Conservation (phyloP, 2,888 invertebrate species). For the Isoperla grammatica region DNA sequence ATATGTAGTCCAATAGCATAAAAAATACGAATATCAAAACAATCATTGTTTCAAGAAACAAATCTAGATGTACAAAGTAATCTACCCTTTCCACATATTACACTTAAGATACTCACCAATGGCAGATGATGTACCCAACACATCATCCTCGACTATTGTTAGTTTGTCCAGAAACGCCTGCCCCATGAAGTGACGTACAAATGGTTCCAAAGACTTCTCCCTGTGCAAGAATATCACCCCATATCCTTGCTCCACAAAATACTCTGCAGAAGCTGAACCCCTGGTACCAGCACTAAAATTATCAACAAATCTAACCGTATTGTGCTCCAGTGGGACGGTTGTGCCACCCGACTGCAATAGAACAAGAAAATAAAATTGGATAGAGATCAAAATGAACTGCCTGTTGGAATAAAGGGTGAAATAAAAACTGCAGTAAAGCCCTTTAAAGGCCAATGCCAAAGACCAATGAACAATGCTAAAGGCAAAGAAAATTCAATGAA, state of each 20-base stretch:
- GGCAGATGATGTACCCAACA: slow-evolving; percentile 60
- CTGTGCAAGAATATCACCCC: slow-evolving; percentile 91
- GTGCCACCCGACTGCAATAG: slow-evolving; percentile 76
- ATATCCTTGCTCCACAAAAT: slow-evolving; percentile 82
- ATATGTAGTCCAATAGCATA: too few relatives aligned
- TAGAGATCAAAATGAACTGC: too few relatives aligned
- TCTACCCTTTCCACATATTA: too few relatives aligned
- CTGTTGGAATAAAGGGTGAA: too few relatives aligned
- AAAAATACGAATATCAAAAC: too few relatives aligned
- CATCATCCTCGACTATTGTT: slow-evolving; percentile 56
- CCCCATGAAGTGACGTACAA: slow-evolving; percentile 76
- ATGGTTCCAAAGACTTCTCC: slow-evolving; percentile 86
- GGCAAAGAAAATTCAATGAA: too few relatives aligned
- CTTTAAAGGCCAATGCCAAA: too few relatives aligned
- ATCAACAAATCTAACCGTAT: slow-evolving; percentile 96
- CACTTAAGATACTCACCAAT: slow-evolving; percentile 50
- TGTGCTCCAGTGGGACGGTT: slow-evolving; percentile 92
- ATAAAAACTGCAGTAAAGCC: too few relatives aligned
- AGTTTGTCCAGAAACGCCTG: slow-evolving; percentile 76
- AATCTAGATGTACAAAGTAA: too few relatives aligned
- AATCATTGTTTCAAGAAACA: too few relatives aligned
- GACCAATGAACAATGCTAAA: too few relatives aligned
- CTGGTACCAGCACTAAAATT: slow-evolving; percentile 97
- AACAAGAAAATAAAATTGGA: too few relatives aligned
- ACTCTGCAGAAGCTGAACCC: slow-evolving; percentile 92